Conservation (phyloP, 2,113 vertebrate genomes). For the Syngnathoides biaculeatus region DNA sequence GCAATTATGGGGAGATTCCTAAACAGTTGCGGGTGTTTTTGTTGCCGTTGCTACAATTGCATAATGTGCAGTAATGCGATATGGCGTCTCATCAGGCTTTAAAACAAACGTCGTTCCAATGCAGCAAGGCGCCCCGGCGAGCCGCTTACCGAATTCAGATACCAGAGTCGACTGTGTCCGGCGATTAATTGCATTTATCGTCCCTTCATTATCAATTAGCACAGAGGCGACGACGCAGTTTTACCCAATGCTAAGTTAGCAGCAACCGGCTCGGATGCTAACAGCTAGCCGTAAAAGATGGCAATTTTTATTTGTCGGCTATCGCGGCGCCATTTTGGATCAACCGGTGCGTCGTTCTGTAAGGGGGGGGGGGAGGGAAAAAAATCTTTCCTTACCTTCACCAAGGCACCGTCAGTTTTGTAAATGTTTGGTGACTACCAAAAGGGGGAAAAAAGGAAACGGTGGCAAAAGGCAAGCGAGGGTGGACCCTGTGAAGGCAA, state of each 20-base stretch:
- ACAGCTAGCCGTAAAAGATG: constrained; percentile 5
- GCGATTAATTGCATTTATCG: not conserved
- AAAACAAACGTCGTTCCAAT: not conserved
- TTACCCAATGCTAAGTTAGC: constrained; percentile 10
- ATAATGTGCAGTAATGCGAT: not conserved
- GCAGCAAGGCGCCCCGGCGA: constrained; percentile 12
- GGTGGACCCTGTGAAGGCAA: constrained; percentile 10
- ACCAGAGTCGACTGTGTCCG: not conserved
- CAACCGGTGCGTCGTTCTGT: constrained; percentile 38
- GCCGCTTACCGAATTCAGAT: not conserved
- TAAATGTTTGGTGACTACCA: constrained; percentile 47
- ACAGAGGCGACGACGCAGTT: constrained; percentile 61
- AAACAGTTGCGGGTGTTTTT: not conserved
- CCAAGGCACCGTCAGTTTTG: constrained; percentile 73
- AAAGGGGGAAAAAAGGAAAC: constrained; percentile 44
- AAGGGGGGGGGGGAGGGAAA: constrained; percentile 8
- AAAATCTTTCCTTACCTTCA: constrained; percentile 68
- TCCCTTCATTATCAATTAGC: too few species aligned
- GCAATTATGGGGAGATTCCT: not conserved
- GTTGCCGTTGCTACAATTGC: not conserved
- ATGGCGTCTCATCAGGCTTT: not conserved
- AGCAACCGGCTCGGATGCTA: constrained; percentile 24
- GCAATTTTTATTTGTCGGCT: constrained; percentile 25
- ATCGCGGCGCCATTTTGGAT: constrained; percentile 73
- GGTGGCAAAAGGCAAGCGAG: constrained; percentile 5